Percentiles rank a stretch among this genome's conserved stretches.
phyloP scores from a whole-genome alignment of 1,140 invertebrate species.

The Ctenoplectra terminalis region DNA sequence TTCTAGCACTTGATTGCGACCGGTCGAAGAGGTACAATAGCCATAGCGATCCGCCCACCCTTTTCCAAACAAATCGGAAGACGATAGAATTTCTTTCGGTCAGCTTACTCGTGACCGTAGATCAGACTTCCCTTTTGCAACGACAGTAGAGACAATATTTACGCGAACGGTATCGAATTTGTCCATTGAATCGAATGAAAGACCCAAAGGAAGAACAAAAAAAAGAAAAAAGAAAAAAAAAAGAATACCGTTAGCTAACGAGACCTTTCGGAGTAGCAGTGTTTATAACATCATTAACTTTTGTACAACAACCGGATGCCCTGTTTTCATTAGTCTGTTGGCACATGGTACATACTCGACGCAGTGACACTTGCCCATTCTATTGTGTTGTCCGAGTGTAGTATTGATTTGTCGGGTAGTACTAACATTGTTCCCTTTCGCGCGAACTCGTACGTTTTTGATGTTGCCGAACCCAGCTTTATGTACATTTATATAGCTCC shows the following conservation, averaged over 20 bases:
- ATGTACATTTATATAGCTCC: slow-evolving; percentile 27
- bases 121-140: neutral
- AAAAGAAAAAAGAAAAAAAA: neutral
- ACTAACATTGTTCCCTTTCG: slow-evolving; percentile 38
- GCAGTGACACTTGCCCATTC: slow-evolving; percentile 51
- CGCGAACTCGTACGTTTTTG: slow-evolving; percentile 49
- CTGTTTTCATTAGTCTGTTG: slow-evolving; percentile 60
- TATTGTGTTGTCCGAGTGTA: slow-evolving; percentile 50
- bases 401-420: slow-evolving; percentile 61
- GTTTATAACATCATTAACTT: slow-evolving; percentile 70
- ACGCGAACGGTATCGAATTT: slow-evolving; percentile 23
- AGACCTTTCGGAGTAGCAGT: slow-evolving; percentile 29
- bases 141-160: slow-evolving; percentile 38
- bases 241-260: slow-evolving; percentile 31
- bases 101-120: no score
- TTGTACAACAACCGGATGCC: slow-evolving; percentile 34
- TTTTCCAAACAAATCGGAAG: slow-evolving; percentile 30
- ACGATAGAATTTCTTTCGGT: slow-evolving; percentile 40
- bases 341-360: slow-evolving; percentile 33
- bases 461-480: slow-evolving; percentile 18
- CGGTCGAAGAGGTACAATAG: slow-evolving; percentile 23
- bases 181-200: neutral
- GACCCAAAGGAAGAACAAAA: neutral
- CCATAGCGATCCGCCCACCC: neutral
- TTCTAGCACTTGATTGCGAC: slow-evolving; percentile 27